Evolutionary conservation across 2,888 invertebrate species (phyloP).

Genomic region (Gastrophysa polygoni): DNA sequence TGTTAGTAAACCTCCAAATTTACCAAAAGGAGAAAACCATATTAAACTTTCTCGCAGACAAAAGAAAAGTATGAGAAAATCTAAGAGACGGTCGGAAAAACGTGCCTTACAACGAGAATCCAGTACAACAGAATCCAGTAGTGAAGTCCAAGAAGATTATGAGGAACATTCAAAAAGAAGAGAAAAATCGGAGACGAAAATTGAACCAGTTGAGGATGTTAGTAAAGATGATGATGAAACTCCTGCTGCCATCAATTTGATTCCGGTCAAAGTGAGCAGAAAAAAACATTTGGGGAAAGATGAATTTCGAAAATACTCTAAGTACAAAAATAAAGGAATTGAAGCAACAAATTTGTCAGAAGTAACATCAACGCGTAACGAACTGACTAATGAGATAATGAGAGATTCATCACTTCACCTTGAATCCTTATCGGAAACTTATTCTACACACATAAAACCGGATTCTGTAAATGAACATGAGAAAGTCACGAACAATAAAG

Average conservation of each 20-base stretch:
- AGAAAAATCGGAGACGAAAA: background rate
- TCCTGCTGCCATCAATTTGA: background rate
- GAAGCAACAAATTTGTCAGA: background rate
- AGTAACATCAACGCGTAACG: background rate
- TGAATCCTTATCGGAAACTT: background rate
- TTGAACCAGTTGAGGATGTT: background rate
- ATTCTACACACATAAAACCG: background rate
- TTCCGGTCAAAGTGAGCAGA: slow-evolving; percentile 30
- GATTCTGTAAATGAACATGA: background rate
- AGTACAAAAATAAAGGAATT: slow-evolving; percentile 9
- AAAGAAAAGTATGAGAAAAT: slow-evolving; percentile 37
- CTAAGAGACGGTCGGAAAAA: slow-evolving; percentile 37
- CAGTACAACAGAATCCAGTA: slow-evolving; percentile 45
- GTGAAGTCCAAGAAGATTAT: slow-evolving; percentile 37
- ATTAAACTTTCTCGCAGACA: slow-evolving; percentile 28
- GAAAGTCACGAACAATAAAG: background rate
- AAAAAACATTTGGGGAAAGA: slow-evolving; percentile 35
- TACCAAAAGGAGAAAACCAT: background rate
- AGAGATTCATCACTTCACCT: background rate
- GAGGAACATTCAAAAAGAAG: slow-evolving; percentile 15
- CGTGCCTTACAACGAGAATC: slow-evolving; percentile 36
- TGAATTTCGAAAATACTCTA: slow-evolving; percentile 36
- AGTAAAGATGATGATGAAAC: background rate
- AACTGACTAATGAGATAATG: no score
- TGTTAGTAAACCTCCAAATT: slow-evolving; percentile 25